A percentile compares a stretch with the other conserved stretches of the same genome.
phyloP scores from a whole-genome alignment of 92 coral and sea anemone genomes.

The Porites divaricata region DNA sequence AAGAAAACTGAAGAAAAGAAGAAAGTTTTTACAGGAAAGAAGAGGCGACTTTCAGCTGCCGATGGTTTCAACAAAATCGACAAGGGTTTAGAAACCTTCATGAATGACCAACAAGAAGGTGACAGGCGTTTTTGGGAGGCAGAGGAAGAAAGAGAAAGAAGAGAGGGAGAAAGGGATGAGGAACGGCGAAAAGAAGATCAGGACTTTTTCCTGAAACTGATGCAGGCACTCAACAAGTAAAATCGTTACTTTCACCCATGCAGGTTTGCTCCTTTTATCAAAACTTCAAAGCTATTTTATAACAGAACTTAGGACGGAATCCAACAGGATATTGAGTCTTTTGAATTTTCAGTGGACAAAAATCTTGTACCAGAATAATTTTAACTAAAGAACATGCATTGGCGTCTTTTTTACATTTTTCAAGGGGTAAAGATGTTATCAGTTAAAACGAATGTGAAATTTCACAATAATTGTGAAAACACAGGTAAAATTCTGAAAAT shows the following conservation, averaged over 20 bases:
- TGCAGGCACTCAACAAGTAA: conserved; percentile 3
- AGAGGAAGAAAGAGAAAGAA: neutral
- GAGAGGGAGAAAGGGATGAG: neutral
- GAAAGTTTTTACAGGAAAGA: conserved; percentile 8
- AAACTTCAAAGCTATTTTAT: neutral
- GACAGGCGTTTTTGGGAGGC: neutral
- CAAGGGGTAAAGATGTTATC: too few species aligned
- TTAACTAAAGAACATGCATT: too few species aligned
- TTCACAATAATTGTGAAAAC: too few species aligned
- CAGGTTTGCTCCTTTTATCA: conserved; percentile 5
- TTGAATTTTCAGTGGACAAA: too few species aligned
- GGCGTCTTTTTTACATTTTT: neutral
- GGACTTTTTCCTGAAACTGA: neutral
- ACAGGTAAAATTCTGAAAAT: too few species aligned
- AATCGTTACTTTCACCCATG: conserved; percentile 8
- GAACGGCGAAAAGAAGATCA: neutral
- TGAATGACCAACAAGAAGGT: too few species aligned
- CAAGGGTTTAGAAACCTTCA: too few species aligned
- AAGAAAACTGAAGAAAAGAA: conserved; percentile 6
- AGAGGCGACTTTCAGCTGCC: neutral
- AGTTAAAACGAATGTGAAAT: too few species aligned
- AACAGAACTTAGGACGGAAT: neutral
- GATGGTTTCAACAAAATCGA: too few species aligned
- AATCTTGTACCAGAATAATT: too few species aligned
- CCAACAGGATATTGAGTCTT: too few species aligned